Evolutionary conservation across 2,888 invertebrate genomes (phyloP), one percentile per base, ranked within the genome.

Genomic region (Mythimna impura): DNA sequence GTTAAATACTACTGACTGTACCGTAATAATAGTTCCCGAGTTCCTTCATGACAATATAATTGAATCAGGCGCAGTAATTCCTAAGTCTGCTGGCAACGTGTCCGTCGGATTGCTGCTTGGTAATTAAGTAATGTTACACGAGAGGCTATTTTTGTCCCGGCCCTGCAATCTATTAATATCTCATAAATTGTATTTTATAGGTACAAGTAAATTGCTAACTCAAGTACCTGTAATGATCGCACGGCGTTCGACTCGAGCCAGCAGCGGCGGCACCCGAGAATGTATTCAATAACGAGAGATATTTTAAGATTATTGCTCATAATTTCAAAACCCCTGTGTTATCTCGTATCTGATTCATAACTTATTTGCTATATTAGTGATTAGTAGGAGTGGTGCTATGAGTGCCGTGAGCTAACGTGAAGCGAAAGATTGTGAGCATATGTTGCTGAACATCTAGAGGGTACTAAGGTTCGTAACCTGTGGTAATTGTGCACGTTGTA

Each of bases 201-300:
- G 79, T 89, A 90, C 91, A 92, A 91, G 92, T 92, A 93, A 93
- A 93, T 93, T 93, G 91, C 90, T 89, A 88, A 92, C 89, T 91
- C 92, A 91, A 93, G 93, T 92, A 93, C 91, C 90, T 89, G 86
- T 91, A 91, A 90, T 92, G 87, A 90, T 90, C 88, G 89, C 84
- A 86, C 81, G 69, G 87, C 84, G 82, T 80, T 80, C 80, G 77
- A 80, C 80, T 82, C 86, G 82, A 82, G 78, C 72, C 76, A 73
- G 74, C 73, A 78, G 52, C 76, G 81, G 87, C 77, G 70, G 83
- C 83, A 82, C 84, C 86, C 81, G 74, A 76, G 72, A 76, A 84
- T 86, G 65, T 71, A 86, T 89, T 86, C 86, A 89, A 87, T 89
- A 90, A 89, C 86, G 86, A 85, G 76, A 81, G 85, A 88, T 91